Base-by-base conservation (phyloP, 2,797 vertebrate species). In the Anguilla megastoma region DNA sequence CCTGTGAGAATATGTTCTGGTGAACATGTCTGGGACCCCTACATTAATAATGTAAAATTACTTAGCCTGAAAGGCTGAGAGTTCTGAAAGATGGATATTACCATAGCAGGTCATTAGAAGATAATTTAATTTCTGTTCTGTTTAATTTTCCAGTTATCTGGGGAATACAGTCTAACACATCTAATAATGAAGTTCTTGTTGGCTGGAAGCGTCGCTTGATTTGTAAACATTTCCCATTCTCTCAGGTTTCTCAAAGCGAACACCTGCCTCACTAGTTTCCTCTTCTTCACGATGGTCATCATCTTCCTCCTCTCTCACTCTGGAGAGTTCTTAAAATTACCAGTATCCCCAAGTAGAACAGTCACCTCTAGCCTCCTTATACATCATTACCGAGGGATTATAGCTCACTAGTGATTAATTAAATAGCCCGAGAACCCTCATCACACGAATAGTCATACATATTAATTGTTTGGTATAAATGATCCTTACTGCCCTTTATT, bases 391-490 rank as follows among this genome's bases (percentile, higher is more conserved):
- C 74, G 14, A 33, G 76, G 41, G 76, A 83, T 63, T 52, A 83
- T 21, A 60, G 58, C 50, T 80, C 86, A 82, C 30, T 14, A n/a
- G 54, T 60, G 79, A 56, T 56, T 87, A 14, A 60, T 63, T 52
- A 80, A 8, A n/a, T 58, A 69, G 18, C 45, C 87, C 45, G 27
- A 30, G 69, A 84, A 36, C 58, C 30, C 85, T 45, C 58, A 36
- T 85, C 45, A 58, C 56, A 85, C 58, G 63, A 24, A 66, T 21
- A 45, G 36, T 66, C 58, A 60, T 66, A 33, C 56, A 85, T 84
- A 84, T 84, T 52, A 54, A 84, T 84, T 0, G 24, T 85, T 66
- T 66, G 33, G 36, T 63, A 60, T 85, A 16, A 84, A 84, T 18
- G 50, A 50, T 50, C 76, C 48, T 48, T 50, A 80, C n/a, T 30